Base-by-base conservation (phyloP, 2,797 vertebrate genomes). In the Leuciscus waleckii region DNA sequence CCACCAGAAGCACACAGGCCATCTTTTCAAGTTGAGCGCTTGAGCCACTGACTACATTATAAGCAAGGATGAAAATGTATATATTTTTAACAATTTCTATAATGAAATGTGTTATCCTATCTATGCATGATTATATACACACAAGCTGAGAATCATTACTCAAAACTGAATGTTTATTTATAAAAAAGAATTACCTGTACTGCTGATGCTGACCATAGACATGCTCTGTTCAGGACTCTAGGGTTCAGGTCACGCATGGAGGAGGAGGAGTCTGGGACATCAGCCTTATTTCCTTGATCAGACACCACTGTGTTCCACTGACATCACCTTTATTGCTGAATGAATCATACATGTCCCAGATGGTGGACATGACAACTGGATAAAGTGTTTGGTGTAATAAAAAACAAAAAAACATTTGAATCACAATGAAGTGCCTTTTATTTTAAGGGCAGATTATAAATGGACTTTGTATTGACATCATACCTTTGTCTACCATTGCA, bases 321-420 rank as follows among this genome's bases (percentile, higher is more conserved):
- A 92, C 92, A 1, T 89, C 43, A 13, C 23, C 29, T 8, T 41
- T 51, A 56, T 83, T 56, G 0, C 85, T 68, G 76, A 91, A 91
- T 0, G 94, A 91, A 83, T 96, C 92, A 58, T 95, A 95, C 85
- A 97, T 90, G 90, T 98, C 96, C 96, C 97, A 97, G 46, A 58
- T 19, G 54, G 94, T 97, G 46, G 95, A 95, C 87, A 87, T 91
- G 14, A 88, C 11, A 26, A 93, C 98, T 99, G 92, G 75, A 78
- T 23, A 87, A 3, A 83, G 23, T 32, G 16, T 69, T 79, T 16
- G 61, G 19, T 9, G 63, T 35, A 8, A 58, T 35, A 37, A 58
- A 35, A 29, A 81, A 37, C 26, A 54, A 37, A 0, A 16, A 13
- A 23, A 19, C 6, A 7, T 65, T 46, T 46, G n/a, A 63, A 41